Percentiles rank a stretch among this genome's conserved stretches.
Evolutionary conservation across 2,113 vertebrate genomes (phyloP).

Genomic region (Menidia beryllina): DNA sequence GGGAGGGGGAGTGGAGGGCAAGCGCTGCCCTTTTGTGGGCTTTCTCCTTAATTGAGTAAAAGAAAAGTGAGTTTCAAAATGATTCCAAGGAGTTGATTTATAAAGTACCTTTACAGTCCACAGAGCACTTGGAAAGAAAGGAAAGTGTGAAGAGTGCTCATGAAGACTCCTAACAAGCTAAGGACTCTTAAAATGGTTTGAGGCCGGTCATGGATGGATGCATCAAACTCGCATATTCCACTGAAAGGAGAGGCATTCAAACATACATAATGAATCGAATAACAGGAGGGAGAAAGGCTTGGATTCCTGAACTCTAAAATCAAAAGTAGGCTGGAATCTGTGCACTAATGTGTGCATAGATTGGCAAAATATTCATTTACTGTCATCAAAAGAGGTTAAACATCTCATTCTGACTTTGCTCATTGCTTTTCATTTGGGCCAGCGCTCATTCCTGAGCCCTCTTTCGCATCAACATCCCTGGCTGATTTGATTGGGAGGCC

Average conservation of each 20-base stretch:
- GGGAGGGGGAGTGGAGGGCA: not conserved
- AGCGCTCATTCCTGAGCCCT: conserved; percentile 59
- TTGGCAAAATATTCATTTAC: conserved; percentile 57
- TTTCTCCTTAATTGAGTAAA: conserved; percentile 80
- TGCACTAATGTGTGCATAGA: conserved; percentile 48
- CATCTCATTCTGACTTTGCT: conserved; percentile 38
- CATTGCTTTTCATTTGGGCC: conserved; percentile 64
- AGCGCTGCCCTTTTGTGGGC: conserved; percentile 59
- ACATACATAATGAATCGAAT: conserved; percentile 77
- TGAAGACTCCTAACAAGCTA: conserved; percentile 79
- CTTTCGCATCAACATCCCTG: conserved; percentile 70
- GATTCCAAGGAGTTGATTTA: conserved; percentile 77
- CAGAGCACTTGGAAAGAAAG: conserved; percentile 68
- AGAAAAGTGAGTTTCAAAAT: conserved; percentile 76
- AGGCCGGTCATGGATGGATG: conserved; percentile 72
- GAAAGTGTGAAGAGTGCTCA: conserved; percentile 73
- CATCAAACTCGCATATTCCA: conserved; percentile 65
- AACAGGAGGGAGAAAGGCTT: conserved; percentile 48
- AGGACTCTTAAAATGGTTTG: conserved; percentile 68
- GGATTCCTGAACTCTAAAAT: conserved; percentile 45
- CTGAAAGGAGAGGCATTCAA: conserved; percentile 68
- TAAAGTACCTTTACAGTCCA: conserved; percentile 78
- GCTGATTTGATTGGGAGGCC: conserved; percentile 70
- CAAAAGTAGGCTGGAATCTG: conserved; percentile 56
- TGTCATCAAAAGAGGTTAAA: conserved; percentile 62